These are phyloP conservation scores for Drosophila watanabei DNA, from an alignment of 1,140 invertebrate genomes.

Conservation along the genomic window DNA sequence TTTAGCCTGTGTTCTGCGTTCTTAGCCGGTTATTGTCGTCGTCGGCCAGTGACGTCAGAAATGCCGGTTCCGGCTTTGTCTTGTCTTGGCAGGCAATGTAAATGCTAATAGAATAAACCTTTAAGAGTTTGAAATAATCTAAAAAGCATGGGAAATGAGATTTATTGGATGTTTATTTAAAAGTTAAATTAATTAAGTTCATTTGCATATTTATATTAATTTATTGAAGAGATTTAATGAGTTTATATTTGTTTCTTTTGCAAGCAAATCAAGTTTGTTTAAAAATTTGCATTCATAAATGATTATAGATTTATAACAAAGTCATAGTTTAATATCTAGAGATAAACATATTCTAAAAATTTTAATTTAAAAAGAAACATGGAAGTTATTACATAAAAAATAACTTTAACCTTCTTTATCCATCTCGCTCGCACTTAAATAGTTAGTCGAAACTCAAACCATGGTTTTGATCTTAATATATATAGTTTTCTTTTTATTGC, in stretches of 20 bases:
- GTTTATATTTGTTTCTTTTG: no score
- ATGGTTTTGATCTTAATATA: neutral
- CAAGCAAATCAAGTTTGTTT: neutral
- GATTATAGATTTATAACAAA: neutral
- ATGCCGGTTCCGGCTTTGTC: constrained; percentile 40
- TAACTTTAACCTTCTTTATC: neutral
- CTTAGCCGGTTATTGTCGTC: constrained; percentile 42
- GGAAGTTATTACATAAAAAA: neutral
- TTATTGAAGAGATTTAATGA: neutral
- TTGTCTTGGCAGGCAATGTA: constrained; percentile 22
- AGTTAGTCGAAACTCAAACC: neutral
- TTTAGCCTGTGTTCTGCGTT: neutral
- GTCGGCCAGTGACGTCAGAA: constrained; percentile 36
- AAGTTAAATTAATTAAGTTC: neutral
- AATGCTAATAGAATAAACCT: constrained; percentile 32
- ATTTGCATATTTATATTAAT: neutral
- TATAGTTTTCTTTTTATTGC: neutral
- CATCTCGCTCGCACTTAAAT: neutral
- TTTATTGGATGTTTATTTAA: neutral
- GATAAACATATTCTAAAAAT: no score
- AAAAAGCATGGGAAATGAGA: no score
- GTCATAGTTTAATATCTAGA: neutral
- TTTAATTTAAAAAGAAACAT: no score
- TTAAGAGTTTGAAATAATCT: constrained; percentile 10
- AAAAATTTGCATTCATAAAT: neutral